These are phyloP conservation scores for Venustaconcha ellipsiformis DNA, from an alignment of 1,140 invertebrate species.

Conservation along the genomic window DNA sequence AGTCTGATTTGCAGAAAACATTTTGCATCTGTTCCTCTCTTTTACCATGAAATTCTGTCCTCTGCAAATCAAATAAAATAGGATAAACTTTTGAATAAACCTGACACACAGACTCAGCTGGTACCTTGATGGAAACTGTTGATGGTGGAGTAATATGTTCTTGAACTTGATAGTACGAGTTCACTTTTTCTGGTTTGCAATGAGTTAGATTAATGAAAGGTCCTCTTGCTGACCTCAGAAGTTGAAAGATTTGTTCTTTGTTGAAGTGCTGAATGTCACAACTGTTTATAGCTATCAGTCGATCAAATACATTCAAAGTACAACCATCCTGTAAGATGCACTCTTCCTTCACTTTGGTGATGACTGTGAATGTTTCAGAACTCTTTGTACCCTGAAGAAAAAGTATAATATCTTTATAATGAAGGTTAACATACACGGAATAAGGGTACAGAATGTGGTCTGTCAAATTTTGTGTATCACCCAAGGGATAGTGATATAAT, in stretches of 20 bases:
- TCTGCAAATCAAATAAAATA: too few relatives aligned
- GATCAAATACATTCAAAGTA: constrained; percentile 9
- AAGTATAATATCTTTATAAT: too few relatives aligned
- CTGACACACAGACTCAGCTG: not conserved
- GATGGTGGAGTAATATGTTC: not conserved
- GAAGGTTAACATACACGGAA: too few relatives aligned
- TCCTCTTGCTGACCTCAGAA: not conserved
- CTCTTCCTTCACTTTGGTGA: constrained; percentile 27
- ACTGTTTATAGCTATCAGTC: constrained; percentile 8
- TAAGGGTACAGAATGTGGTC: too few relatives aligned
- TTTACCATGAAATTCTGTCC: too few relatives aligned
- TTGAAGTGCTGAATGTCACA: not conserved
- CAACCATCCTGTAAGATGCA: constrained; percentile 9
- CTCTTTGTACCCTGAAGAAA: constrained; percentile 11
- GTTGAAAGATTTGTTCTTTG: not conserved
- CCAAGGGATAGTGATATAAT: too few relatives aligned
- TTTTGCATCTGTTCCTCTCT: too few relatives aligned
- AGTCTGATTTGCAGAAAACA: too few relatives aligned
- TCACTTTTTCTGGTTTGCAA: not conserved
- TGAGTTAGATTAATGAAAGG: not conserved
- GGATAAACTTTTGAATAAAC: not conserved
- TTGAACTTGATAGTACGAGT: too few relatives aligned
- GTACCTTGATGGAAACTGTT: not conserved
- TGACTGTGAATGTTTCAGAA: constrained; percentile 1
- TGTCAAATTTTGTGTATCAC: too few relatives aligned